phyloP scores from a whole-genome alignment of 37 sponge, comb jelly and placozoan species.

The Geodia barretti region DNA sequence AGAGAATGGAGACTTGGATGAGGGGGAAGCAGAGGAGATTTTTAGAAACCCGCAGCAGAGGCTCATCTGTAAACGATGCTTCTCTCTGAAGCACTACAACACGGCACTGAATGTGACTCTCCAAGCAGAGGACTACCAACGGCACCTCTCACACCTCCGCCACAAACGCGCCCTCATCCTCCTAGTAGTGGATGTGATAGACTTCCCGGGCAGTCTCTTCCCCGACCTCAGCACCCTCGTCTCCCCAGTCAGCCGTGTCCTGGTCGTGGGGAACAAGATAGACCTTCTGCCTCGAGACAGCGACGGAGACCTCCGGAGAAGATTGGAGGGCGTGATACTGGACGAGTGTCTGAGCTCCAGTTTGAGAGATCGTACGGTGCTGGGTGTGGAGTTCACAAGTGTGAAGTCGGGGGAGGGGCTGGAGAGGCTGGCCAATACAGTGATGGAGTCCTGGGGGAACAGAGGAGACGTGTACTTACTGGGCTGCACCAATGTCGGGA shows the following conservation, averaged over 20 bases:
- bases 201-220: slow-evolving; percentile 82
- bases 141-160: slow-evolving; percentile 36
- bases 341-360: slow-evolving; percentile 21
- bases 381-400: slow-evolving; percentile 62
- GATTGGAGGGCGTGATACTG: slow-evolving; percentile 17
- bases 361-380: slow-evolving; percentile 34
- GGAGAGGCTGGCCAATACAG: slow-evolving; percentile 30
- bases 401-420: slow-evolving; percentile 72
- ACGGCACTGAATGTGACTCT: slow-evolving; percentile 63
- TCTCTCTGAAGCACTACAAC: slow-evolving; percentile 79
- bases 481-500: slow-evolving; percentile 92
- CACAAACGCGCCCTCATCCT: slow-evolving; percentile 69
- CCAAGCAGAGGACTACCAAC: slow-evolving; percentile 62
- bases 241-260: slow-evolving; percentile 15
- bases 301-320: slow-evolving; percentile 8
- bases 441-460: slow-evolving; percentile 68
- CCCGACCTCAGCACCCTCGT: slow-evolving; percentile 55
- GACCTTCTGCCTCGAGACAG: slow-evolving; percentile 55
- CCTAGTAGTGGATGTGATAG: slow-evolving; percentile 74
- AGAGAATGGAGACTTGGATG: not conserved
- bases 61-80: slow-evolving; percentile 78
- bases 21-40: not conserved
- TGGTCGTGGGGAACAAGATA: slow-evolving; percentile 83
- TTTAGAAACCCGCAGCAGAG: not conserved
- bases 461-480: slow-evolving; percentile 83